phyloP scores from a whole-genome alignment of 2,888 invertebrate species.

The Vesta saturnalis region DNA sequence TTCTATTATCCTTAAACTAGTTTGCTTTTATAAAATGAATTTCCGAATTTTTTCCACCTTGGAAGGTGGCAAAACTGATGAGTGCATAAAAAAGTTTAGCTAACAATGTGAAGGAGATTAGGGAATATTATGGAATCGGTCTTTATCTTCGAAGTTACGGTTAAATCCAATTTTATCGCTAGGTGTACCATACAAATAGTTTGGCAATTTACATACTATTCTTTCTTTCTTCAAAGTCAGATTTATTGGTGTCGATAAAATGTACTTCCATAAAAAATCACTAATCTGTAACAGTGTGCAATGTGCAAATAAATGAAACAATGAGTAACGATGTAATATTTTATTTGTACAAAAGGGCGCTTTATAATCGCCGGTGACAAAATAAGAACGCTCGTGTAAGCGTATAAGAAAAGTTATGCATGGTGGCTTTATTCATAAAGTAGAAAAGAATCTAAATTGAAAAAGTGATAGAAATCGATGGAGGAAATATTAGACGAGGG shows the following conservation, averaged over 20 bases:
- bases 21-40: too few species aligned
- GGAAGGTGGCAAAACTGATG: too few species aligned
- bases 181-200: too few species aligned
- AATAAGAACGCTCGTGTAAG: background rate
- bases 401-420: constrained; percentile 11
- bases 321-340: background rate
- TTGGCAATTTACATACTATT: too few species aligned
- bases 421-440: background rate
- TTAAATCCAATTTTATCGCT: too few species aligned
- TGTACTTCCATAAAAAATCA: background rate
- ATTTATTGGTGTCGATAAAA: background rate
- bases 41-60: too few species aligned
- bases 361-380: constrained; percentile 13
- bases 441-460: constrained; percentile 12
- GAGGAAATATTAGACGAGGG: constrained; percentile 2
- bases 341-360: background rate
- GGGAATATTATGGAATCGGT: too few species aligned
- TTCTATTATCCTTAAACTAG: too few species aligned
- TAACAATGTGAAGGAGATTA: too few species aligned
- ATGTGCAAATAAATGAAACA: constrained; percentile 8
- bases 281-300: background rate
- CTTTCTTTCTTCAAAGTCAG: too few species aligned
- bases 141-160: too few species aligned
- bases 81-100: too few species aligned
- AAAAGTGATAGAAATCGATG: constrained; percentile 12